Evolutionary conservation across 1,140 invertebrate genomes (phyloP).

Genomic region (Drosophila azteca): DNA sequence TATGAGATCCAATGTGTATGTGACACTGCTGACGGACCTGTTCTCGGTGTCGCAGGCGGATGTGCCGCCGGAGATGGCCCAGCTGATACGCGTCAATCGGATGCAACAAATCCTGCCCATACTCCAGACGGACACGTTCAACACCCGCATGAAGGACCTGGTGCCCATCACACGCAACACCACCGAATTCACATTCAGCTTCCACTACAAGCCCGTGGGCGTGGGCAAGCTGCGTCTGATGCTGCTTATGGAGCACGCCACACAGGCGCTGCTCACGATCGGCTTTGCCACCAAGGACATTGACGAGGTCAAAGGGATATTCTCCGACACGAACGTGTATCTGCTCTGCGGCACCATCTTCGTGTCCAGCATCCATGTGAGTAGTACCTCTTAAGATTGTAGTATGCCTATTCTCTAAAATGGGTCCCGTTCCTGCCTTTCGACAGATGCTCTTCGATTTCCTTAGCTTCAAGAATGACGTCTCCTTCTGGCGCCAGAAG

Average conservation of each 20-base stretch:
- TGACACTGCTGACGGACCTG: constrained; percentile 87
- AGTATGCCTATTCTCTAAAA: neutral
- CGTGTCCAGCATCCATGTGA: constrained; percentile 96
- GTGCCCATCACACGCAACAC: constrained; percentile 86
- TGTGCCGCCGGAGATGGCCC: constrained; percentile 87
- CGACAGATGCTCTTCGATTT: constrained; percentile 97
- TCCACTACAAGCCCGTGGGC: constrained; percentile 87
- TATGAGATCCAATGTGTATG: constrained; percentile 86
- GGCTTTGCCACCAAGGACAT: constrained; percentile 97
- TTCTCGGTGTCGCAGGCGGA: constrained; percentile 85
- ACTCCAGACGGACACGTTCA: constrained; percentile 91
- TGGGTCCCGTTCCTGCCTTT: constrained; percentile 1
- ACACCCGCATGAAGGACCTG: constrained; percentile 90
- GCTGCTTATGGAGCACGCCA: constrained; percentile 91
- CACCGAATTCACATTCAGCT: constrained; percentile 85
- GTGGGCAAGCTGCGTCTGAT: constrained; percentile 90
- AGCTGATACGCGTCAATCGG: constrained; percentile 85
- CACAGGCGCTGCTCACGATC: constrained; percentile 88
- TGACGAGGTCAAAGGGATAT: constrained; percentile 98
- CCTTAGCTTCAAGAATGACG: constrained; percentile 98
- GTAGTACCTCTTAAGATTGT: constrained; percentile 71
- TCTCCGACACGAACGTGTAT: constrained; percentile 97
- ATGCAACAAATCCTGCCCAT: constrained; percentile 92
- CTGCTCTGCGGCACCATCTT: constrained; percentile 96
- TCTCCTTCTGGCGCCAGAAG: constrained; percentile 95